These are phyloP conservation scores for Drosophila dunni DNA, from an alignment of 1,140 invertebrate genomes.

Conservation along the genomic window DNA sequence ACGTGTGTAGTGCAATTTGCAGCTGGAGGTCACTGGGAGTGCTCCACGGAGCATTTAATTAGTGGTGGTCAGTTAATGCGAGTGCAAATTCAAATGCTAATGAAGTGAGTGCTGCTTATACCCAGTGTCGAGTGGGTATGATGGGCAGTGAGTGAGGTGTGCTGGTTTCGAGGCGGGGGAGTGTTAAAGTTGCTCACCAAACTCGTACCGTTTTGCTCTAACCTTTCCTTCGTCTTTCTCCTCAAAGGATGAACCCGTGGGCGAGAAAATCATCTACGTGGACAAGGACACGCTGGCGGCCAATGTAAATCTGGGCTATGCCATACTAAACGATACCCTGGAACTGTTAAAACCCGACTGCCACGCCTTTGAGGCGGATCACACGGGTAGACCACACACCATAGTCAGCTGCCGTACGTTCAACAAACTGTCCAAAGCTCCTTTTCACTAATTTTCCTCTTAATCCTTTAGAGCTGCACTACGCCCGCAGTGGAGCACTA, in stretches of 20 bases:
- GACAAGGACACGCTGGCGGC: slow-evolving; percentile 77
- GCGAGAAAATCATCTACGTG: slow-evolving; percentile 76
- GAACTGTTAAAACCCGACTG: slow-evolving; percentile 65
- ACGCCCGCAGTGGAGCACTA: slow-evolving; percentile 65
- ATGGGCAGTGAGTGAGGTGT: too few relatives aligned
- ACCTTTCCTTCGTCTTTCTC: neutral
- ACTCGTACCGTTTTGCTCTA: too few relatives aligned
- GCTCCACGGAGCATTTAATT: slow-evolving; percentile 61
- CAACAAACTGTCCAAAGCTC: neutral
- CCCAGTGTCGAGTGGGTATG: too few relatives aligned
- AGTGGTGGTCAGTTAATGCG: slow-evolving; percentile 65
- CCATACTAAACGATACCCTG: slow-evolving; percentile 68
- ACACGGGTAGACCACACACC: slow-evolving; percentile 72
- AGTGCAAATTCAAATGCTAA: slow-evolving; percentile 71
- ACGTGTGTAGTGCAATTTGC: slow-evolving; percentile 43
- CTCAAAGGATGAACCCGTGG: slow-evolving; percentile 64
- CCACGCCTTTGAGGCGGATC: slow-evolving; percentile 80
- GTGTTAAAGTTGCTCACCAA: too few relatives aligned
- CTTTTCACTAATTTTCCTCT: neutral
- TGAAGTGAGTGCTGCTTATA: slow-evolving; percentile 32
- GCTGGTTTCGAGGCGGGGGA: too few relatives aligned
- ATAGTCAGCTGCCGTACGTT: slow-evolving; percentile 82
- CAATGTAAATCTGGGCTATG: slow-evolving; percentile 69
- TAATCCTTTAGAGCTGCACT: slow-evolving; percentile 57
- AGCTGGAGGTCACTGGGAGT: slow-evolving; percentile 40